phyloP scores from a whole-genome alignment of 2,888 invertebrate genomes.

The Arge pagana region DNA sequence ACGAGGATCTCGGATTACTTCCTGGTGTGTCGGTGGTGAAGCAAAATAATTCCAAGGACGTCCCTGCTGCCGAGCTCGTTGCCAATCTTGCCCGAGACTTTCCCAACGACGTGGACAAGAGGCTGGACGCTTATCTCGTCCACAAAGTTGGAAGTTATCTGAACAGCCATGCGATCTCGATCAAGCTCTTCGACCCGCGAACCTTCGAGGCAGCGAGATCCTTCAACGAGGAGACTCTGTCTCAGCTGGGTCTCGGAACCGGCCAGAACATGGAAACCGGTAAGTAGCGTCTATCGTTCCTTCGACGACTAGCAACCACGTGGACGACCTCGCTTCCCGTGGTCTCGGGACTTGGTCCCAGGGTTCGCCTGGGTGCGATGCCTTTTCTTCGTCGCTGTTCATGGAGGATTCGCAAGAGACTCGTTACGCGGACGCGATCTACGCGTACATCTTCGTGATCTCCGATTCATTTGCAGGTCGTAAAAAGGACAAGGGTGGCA shows the following conservation, averaged over 20 bases:
- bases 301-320: slow-evolving; percentile 50
- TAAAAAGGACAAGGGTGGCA: slow-evolving; percentile 54
- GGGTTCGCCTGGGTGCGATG: neutral
- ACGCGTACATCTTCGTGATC: neutral
- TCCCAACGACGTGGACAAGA: slow-evolving; percentile 76
- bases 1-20: slow-evolving; percentile 70
- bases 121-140: slow-evolving; percentile 75
- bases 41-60: slow-evolving; percentile 61
- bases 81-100: slow-evolving; percentile 76
- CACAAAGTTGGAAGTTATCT: slow-evolving; percentile 74
- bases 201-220: slow-evolving; percentile 65
- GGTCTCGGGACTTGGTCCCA: too few relatives aligned
- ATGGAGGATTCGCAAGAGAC: neutral
- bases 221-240: slow-evolving; percentile 46
- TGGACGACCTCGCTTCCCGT: slow-evolving; percentile 35
- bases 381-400: neutral
- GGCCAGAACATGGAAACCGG: slow-evolving; percentile 42
- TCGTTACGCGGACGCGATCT: neutral
- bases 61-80: slow-evolving; percentile 71
- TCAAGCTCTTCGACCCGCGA: slow-evolving; percentile 70
- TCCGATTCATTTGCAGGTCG: slow-evolving; percentile 42
- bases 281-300: slow-evolving; percentile 28
- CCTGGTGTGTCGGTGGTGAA: slow-evolving; percentile 78
- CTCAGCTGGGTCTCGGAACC: slow-evolving; percentile 44
- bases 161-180: slow-evolving; percentile 73